These are phyloP conservation scores for Drosophila melanica DNA, from an alignment of 1,140 invertebrate genomes.

Conservation along the genomic window DNA sequence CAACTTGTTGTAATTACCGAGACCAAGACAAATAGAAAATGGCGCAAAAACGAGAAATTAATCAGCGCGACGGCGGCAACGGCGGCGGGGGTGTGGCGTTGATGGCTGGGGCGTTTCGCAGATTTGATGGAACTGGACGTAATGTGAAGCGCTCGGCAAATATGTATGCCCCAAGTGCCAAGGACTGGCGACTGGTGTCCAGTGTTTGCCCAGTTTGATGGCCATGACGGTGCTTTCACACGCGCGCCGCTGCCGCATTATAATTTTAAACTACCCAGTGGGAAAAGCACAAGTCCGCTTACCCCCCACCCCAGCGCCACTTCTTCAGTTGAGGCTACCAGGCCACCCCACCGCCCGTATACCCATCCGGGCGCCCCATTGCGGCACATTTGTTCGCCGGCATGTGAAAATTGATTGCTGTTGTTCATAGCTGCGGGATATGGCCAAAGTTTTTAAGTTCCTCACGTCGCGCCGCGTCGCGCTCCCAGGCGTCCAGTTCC, in stretches of 20 bases:
- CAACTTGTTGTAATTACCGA: constrained; percentile 78
- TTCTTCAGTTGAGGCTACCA: no score
- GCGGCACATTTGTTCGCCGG: constrained; percentile 78
- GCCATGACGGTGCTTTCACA: constrained; percentile 50
- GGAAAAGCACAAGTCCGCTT: not conserved
- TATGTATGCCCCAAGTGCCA: constrained; percentile 52
- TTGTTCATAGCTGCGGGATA: constrained; percentile 81
- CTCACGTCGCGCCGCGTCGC: constrained; percentile 45
- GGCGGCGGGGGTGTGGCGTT: not conserved
- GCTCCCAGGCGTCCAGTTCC: constrained; percentile 25
- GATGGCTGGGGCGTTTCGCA: constrained; percentile 24
- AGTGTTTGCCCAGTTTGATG: constrained; percentile 49
- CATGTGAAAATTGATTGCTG: constrained; percentile 81
- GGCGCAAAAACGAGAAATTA: constrained; percentile 80
- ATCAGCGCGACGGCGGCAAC: constrained; percentile 50
- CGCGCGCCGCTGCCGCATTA: constrained; percentile 57
- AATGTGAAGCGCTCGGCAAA: constrained; percentile 71
- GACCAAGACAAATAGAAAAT: constrained; percentile 81
- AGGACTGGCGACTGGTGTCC: constrained; percentile 5
- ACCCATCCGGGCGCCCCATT: constrained; percentile 27
- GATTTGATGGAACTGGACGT: constrained; percentile 55
- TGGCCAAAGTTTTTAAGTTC: constrained; percentile 81
- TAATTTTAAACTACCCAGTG: constrained; percentile 72
- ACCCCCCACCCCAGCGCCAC: not conserved
- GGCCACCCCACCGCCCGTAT: no score